Base-by-base conservation (phyloP, 92 coral and sea anemone genomes). In the Heteractis magnifica region DNA sequence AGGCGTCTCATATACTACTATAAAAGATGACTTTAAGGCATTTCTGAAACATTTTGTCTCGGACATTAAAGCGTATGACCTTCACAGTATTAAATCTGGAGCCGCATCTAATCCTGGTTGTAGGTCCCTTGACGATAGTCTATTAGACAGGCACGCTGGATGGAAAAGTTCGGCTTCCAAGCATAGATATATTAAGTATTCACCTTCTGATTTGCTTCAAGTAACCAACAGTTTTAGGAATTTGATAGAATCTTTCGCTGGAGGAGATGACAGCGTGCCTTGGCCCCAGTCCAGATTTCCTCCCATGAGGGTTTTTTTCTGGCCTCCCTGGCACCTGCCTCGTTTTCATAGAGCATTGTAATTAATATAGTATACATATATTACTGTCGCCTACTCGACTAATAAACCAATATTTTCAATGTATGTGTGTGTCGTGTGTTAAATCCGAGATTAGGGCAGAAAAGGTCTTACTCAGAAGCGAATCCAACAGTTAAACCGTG, bases 1-100 rank as follows among this genome's bases (percentile, higher is more conserved):
- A 49, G 87, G 92, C 6, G 75, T 90, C 44, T 87, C 90, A 8
- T 50, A 52, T 64, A 19, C 86, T 10, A 83, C 81, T 19, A 81
- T 87, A 5, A 87, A 89, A 58, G 86, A 90, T 51, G 84, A 91
- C n/a, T 81, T 79, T 11, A 76, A 51, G 0, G 12, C 10, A 16
- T 78, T 16, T 55, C 9, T 87, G 20, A 59, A 14, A 49, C 73
- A 80, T 71, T 86, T 76, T 50, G 87, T 55, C 11, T 13, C 8
- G 0, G 8, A 53, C 13, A 1, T 53, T 7, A 53, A 53, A 12
- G 13, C 12, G 16, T 53, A 53, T 53, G 59, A 0, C 13, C 59
- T 7, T 14, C 18, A 58, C 4, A 58, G 64, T 8, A 56, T 56
- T 3, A 56, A 56, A 4, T 56, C 64, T 3, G 64, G 64, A 9